phyloP scores from a whole-genome alignment of 2,888 invertebrate species.

The Pedicia rivosa region DNA sequence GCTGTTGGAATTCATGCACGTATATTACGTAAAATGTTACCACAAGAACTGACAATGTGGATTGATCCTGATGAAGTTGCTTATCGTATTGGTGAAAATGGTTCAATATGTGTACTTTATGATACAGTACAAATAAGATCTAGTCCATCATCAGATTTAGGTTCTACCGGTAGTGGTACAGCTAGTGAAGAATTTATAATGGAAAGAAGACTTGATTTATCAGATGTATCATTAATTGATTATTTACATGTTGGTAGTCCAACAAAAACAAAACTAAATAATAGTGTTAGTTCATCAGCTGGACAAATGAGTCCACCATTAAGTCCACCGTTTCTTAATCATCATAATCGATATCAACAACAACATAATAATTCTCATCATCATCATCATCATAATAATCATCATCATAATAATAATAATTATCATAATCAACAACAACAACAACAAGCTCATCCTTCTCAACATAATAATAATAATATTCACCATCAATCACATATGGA shows the following conservation, averaged over 20 bases:
- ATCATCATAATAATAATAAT: constrained; percentile 3
- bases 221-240: constrained; percentile 3
- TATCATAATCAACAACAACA: constrained; percentile 2
- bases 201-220: constrained; percentile 8
- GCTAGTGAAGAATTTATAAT: constrained; percentile 8
- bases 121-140: constrained; percentile 17
- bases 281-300: background rate
- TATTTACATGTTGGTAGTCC: background rate
- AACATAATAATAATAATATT: background rate
- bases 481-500: constrained; percentile 1
- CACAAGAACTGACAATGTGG: constrained; percentile 59
- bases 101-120: constrained; percentile 42
- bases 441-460: background rate
- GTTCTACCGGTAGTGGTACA: constrained; percentile 8
- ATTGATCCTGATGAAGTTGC: constrained; percentile 58
- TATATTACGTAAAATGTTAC: constrained; percentile 37
- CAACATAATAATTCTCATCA: constrained; percentile 5
- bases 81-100: constrained; percentile 47
- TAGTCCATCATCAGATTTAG: constrained; percentile 10
- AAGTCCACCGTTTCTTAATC: constrained; percentile 7
- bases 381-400: constrained; percentile 3
- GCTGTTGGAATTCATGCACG: constrained; percentile 43
- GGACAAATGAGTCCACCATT: constrained; percentile 1
- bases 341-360: constrained; percentile 3
- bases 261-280: constrained; percentile 2